Evolutionary conservation across 2,113 vertebrate genomes (phyloP).

Genomic region (Glaucomys volans): DNA sequence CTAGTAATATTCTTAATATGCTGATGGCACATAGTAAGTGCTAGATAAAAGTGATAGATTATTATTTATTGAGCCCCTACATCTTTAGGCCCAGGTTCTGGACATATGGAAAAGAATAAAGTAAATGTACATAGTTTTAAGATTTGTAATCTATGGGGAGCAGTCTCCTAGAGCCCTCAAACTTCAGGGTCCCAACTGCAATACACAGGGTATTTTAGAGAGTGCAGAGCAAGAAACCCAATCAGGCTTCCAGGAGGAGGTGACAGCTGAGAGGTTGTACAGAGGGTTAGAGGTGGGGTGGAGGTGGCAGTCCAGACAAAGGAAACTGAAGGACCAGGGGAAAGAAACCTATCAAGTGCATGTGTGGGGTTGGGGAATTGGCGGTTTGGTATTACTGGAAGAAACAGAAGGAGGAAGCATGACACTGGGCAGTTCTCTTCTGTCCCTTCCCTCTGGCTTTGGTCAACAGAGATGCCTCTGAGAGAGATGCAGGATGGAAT

Average conservation of each 20-base stretch:
- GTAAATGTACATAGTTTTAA: neutral
- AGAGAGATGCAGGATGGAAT: neutral
- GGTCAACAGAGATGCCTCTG: neutral
- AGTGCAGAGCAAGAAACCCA: neutral
- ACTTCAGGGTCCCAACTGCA: too few species aligned
- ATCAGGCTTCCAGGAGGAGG: slow-evolving; percentile 23
- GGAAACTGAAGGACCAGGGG: neutral
- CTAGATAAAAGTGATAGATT: neutral
- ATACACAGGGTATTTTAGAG: neutral
- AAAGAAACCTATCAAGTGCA: neutral
- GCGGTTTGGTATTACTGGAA: too few species aligned
- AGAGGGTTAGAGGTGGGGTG: neutral
- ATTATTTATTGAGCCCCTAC: neutral
- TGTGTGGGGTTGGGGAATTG: fast-evolving
- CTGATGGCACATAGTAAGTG: neutral
- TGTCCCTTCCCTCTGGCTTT: neutral
- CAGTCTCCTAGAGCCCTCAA: neutral
- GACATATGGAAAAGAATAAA: neutral
- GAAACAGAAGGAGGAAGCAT: neutral
- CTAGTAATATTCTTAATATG: neutral
- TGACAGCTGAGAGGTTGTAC: neutral
- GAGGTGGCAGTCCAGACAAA: too few species aligned
- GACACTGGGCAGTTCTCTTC: neutral
- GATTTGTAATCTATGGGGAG: neutral
- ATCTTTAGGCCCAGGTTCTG: neutral